Percentiles rank a stretch among this genome's conserved stretches.
Conservation (phyloP, 2,113 vertebrate genomes). For the Promerops cafer region DNA sequence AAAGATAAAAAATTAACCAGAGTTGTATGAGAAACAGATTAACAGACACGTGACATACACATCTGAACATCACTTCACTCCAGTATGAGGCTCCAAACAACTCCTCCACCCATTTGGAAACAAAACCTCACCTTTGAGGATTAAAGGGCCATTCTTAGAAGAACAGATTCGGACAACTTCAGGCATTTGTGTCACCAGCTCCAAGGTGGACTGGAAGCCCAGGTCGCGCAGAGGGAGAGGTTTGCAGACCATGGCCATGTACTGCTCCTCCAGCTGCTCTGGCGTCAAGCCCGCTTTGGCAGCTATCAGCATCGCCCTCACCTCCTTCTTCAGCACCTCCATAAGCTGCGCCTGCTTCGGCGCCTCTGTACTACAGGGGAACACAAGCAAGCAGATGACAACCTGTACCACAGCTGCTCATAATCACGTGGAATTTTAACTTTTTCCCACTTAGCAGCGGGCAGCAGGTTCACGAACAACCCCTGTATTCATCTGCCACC, state of each 20-base stretch:
- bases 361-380: conserved; percentile 1
- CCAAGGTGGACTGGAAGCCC: conserved; percentile 80
- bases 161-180: conserved; percentile 76
- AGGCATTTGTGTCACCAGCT: conserved; percentile 84
- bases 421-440: rapidly evolving
- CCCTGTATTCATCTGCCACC: rapidly evolving
- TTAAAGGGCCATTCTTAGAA: conserved; percentile 43
- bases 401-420: not conserved
- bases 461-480: not conserved
- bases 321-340: conserved; percentile 79
- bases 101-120: not conserved
- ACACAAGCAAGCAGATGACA: not conserved
- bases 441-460: rapidly evolving
- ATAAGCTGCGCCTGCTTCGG: conserved; percentile 69
- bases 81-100: not conserved
- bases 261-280: conserved; percentile 78
- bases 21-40: not conserved
- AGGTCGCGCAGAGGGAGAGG: conserved; percentile 77
- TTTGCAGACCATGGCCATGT: conserved; percentile 76
- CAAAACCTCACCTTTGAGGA: conserved; percentile 75
- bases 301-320: conserved; percentile 83
- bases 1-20: not conserved
- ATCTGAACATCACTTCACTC: not conserved
- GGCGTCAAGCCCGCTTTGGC: conserved; percentile 79
- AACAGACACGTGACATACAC: not conserved